A percentile compares a stretch with the other conserved stretches of the same genome.
phyloP scores from a whole-genome alignment of 2,888 invertebrate species.

The Lithophane ornitopus region DNA sequence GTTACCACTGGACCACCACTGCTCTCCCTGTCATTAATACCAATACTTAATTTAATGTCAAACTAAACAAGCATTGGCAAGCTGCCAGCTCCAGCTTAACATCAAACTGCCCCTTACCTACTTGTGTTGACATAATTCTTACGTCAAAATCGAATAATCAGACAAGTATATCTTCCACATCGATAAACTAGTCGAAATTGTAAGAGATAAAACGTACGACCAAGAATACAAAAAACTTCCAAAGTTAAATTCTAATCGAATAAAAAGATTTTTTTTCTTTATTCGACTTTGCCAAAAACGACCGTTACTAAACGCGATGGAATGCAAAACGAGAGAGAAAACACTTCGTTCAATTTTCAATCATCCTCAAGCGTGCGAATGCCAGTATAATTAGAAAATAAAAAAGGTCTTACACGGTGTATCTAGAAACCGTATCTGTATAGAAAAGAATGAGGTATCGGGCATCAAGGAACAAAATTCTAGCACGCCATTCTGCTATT shows the following conservation, averaged over 20 bases:
- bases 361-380: conserved; percentile 57
- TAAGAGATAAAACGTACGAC: conserved; percentile 5
- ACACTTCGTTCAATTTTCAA: conserved; percentile 56
- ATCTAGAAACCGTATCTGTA: conserved; percentile 48
- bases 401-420: conserved; percentile 51
- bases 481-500: conserved; percentile 24
- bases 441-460: conserved; percentile 20
- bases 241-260: conserved; percentile 43
- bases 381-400: conserved; percentile 57
- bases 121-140: conserved; percentile 32
- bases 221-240: conserved; percentile 30
- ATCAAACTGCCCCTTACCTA: conserved; percentile 20
- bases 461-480: conserved; percentile 10
- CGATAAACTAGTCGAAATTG: conserved; percentile 11
- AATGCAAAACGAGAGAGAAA: conserved; percentile 63
- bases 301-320: conserved; percentile 54
- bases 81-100: conserved; percentile 17
- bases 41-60: conserved; percentile 44
- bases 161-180: conserved; percentile 13
- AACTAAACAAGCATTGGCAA: conserved; percentile 38
- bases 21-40: conserved; percentile 30
- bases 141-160: conserved; percentile 14
- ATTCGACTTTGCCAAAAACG: conserved; percentile 22
- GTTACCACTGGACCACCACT: too few species aligned
- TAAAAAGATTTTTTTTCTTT: neutral